phyloP scores from a whole-genome alignment of 2,113 vertebrate genomes.

The Trochalopteron elliotii region DNA sequence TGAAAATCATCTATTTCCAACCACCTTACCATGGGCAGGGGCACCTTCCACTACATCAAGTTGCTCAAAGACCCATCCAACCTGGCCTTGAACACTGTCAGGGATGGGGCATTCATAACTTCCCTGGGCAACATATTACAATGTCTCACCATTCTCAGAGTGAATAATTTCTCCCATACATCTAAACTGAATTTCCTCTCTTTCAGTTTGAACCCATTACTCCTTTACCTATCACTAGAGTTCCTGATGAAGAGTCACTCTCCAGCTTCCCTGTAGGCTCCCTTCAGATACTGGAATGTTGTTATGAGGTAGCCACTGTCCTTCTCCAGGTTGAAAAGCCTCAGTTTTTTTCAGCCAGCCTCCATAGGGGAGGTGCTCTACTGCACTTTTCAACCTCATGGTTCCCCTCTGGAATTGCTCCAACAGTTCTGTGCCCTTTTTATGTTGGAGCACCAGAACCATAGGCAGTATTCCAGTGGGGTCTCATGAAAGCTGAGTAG shows the following conservation, averaged over 20 bases:
- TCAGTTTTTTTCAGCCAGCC: background rate
- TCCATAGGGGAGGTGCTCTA: background rate
- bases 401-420: background rate
- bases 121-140: background rate
- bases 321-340: background rate
- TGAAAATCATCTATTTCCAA: background rate
- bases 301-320: background rate
- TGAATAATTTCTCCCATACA: background rate
- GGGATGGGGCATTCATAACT: background rate
- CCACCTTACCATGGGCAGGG: background rate
- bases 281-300: background rate
- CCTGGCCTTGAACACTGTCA: background rate
- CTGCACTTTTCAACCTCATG: background rate
- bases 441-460: background rate
- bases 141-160: background rate
- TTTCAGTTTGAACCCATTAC: background rate
- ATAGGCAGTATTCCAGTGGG: fast-evolving
- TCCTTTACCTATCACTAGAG: background rate
- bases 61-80: background rate
- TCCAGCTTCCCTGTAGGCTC: background rate
- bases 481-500: background rate
- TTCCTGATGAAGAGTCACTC: fast-evolving
- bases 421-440: background rate
- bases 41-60: background rate
- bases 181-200: background rate